Percentiles rank a stretch among this genome's conserved stretches.
These are phyloP conservation scores for Meleagris gallopavo DNA, from an alignment of 2,113 vertebrate species.

Conservation along the genomic window DNA sequence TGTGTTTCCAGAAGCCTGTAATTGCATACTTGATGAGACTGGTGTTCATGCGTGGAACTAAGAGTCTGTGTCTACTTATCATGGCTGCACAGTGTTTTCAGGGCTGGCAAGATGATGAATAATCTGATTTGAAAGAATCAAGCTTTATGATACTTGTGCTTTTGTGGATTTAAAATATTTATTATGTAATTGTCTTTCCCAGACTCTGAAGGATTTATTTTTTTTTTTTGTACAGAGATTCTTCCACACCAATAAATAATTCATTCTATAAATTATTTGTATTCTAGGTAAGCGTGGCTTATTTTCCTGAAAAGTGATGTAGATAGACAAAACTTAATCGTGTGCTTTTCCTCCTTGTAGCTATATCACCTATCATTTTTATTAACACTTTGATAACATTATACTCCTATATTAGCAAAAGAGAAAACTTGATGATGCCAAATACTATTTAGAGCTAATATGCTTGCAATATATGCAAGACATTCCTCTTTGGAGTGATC, in stretches of 20 bases:
- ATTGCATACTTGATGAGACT: background rate
- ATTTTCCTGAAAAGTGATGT: background rate
- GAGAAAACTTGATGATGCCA: background rate
- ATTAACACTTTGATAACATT: background rate
- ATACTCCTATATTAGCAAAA: background rate
- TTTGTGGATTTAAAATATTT: slow-evolving; percentile 12
- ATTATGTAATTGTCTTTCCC: background rate
- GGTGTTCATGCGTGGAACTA: background rate
- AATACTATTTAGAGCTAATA: background rate
- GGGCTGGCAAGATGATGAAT: background rate
- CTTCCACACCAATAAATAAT: slow-evolving; percentile 25
- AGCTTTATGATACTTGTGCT: background rate
- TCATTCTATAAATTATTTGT: background rate
- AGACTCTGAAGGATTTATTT: background rate
- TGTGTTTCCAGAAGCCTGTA: background rate
- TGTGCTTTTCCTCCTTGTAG: background rate
- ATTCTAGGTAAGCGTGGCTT: background rate
- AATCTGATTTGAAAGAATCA: slow-evolving; percentile 12
- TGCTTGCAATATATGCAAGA: background rate
- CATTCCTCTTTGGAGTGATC: background rate
- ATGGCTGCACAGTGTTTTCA: background rate
- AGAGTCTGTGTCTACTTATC: background rate
- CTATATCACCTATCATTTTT: background rate
- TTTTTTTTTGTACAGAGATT: background rate
- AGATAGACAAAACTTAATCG: background rate